phyloP scores from a whole-genome alignment of 2,888 invertebrate genomes.

The Eucera pruinosa region DNA sequence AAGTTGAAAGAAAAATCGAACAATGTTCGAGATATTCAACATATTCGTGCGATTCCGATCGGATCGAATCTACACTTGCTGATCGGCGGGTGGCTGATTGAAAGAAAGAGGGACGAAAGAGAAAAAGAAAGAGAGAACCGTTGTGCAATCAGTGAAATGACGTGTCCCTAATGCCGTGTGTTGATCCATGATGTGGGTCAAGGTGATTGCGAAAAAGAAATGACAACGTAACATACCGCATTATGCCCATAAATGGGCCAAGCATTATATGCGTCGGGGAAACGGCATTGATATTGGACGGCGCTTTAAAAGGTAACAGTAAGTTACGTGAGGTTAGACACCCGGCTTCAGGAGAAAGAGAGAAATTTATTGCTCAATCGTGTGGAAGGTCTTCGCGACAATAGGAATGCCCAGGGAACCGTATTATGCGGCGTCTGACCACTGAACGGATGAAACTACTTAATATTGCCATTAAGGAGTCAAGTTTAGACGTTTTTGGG shows the following conservation, averaged over 20 bases:
- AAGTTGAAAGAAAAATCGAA: too few relatives aligned
- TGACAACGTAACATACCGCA: constrained; percentile 75
- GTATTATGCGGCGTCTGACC: constrained; percentile 34
- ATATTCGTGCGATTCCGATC: neutral
- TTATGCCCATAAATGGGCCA: constrained; percentile 81
- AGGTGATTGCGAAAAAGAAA: constrained; percentile 81
- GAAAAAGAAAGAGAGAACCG: constrained; percentile 27
- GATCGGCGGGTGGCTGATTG: constrained; percentile 34
- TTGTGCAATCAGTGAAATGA: constrained; percentile 68
- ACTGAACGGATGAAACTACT: constrained; percentile 35
- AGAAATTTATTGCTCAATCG: constrained; percentile 53
- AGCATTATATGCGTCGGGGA: constrained; percentile 70
- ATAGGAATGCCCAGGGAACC: neutral
- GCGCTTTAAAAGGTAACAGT: constrained; percentile 66
- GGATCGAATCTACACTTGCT: neutral
- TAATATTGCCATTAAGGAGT: neutral
- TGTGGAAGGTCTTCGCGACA: constrained; percentile 18
- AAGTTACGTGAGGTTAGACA: constrained; percentile 62
- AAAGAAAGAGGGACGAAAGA: constrained; percentile 1
- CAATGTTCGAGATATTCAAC: too few relatives aligned
- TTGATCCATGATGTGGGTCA: constrained; percentile 78
- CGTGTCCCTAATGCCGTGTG: constrained; percentile 73
- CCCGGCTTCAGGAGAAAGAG: constrained; percentile 51
- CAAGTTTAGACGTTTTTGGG: too few relatives aligned
- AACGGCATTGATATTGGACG: constrained; percentile 70